phyloP scores from a whole-genome alignment of 2,888 invertebrate genomes.

The Prosapia bicincta region DNA sequence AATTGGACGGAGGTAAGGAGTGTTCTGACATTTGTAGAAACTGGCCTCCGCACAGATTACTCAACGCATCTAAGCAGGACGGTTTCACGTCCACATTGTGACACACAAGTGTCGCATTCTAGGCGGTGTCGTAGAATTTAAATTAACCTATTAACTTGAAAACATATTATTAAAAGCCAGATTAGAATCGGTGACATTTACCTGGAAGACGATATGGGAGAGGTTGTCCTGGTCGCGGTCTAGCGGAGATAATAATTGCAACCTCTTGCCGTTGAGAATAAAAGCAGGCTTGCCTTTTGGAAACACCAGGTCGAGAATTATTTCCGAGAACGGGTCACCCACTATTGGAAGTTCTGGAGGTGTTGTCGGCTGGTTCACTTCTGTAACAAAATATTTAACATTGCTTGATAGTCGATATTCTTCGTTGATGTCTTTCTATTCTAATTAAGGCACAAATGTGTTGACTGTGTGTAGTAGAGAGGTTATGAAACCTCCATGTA shows the following conservation, averaged over 20 bases:
- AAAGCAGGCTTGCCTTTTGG: slow-evolving; percentile 76
- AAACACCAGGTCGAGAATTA: slow-evolving; percentile 73
- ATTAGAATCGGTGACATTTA: slow-evolving; percentile 45
- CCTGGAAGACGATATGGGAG: slow-evolving; percentile 87
- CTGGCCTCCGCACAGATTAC: no score
- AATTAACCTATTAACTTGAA: not conserved
- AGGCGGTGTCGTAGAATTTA: not conserved
- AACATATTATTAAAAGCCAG: not conserved
- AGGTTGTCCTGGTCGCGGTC: slow-evolving; percentile 83
- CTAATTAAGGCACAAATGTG: no score
- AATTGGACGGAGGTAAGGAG: no score
- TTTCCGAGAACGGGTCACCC: slow-evolving; percentile 76
- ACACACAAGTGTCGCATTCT: not conserved
- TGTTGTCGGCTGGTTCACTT: slow-evolving; percentile 76
- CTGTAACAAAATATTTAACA: slow-evolving; percentile 61
- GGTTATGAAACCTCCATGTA: no score
- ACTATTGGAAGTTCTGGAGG: slow-evolving; percentile 79
- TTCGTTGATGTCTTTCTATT: no score
- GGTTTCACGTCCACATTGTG: no score
- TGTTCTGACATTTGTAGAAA: no score
- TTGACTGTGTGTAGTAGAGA: no score
- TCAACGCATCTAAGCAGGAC: not conserved
- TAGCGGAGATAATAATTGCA: slow-evolving; percentile 73
- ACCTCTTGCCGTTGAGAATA: slow-evolving; percentile 74
- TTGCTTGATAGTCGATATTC: no score